Evolutionary conservation across 2,888 invertebrate species (phyloP).

Genomic region (Lasioglossum lativentre): DNA sequence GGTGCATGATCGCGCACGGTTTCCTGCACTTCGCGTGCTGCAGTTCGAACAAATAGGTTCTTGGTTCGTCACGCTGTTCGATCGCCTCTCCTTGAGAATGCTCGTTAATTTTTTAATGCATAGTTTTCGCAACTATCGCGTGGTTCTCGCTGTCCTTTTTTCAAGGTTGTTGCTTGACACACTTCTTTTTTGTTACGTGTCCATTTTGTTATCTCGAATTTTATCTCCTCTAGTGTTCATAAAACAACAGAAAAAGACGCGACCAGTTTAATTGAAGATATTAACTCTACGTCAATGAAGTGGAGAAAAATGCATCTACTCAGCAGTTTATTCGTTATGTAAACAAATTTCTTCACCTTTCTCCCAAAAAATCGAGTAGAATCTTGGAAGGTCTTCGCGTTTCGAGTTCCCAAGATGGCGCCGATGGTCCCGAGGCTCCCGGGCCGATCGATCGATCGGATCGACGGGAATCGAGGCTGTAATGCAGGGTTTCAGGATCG

Average conservation of each 20-base stretch:
- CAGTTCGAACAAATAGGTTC: neutral
- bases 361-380: neutral
- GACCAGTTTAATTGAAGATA: too few species aligned
- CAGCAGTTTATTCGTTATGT: too few species aligned
- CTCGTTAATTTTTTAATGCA: neutral
- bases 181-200: neutral
- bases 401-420: neutral
- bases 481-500: neutral
- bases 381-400: neutral
- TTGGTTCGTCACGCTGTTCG: conserved; percentile 1
- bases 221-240: too few species aligned
- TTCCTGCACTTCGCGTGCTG: neutral
- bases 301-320: too few species aligned
- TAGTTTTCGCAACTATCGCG: neutral
- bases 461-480: neutral
- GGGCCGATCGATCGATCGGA: neutral
- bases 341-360: too few species aligned
- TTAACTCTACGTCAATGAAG: too few species aligned
- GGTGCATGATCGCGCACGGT: neutral
- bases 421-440: neutral
- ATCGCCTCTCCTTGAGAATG: neutral
- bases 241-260: too few species aligned
- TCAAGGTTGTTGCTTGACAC: neutral
- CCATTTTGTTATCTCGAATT: too few species aligned
- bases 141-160: neutral